phyloP scores from a whole-genome alignment of 2,888 invertebrate genomes.

The Ochropleura plecta region DNA sequence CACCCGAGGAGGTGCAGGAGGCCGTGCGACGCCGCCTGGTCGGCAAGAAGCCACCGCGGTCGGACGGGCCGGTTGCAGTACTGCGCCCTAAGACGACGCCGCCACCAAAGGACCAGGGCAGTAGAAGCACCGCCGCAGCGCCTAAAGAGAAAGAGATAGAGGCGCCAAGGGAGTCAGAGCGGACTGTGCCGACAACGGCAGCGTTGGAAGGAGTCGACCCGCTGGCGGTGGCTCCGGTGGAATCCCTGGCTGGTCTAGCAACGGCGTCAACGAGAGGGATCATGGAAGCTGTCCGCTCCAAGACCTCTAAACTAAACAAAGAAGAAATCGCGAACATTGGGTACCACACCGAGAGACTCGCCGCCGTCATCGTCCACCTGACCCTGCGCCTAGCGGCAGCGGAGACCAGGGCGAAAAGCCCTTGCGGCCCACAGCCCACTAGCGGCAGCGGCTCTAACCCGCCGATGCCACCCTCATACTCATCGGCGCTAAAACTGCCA shows the following conservation, averaged over 20 bases:
- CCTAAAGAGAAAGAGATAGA: no score
- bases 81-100: no score
- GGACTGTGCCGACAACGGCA: neutral
- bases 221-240: accelerated
- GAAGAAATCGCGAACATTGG: neutral
- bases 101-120: no score
- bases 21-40: no score
- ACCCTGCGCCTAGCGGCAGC: neutral
- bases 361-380: accelerated
- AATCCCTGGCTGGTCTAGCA: neutral
- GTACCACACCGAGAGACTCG: accelerated
- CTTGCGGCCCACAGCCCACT: no score
- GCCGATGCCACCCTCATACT: accelerated
- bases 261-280: accelerated
- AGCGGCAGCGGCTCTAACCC: no score
- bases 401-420: accelerated
- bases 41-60: neutral
- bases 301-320: accelerated
- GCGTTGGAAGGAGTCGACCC: neutral
- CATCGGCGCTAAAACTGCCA: neutral
- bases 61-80: no score
- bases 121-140: no score
- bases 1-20: neutral
- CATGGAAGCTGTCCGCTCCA: neutral
- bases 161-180: no score